Conservation (phyloP, 2,888 invertebrate species). For the Tromatobia lineatoria region DNA sequence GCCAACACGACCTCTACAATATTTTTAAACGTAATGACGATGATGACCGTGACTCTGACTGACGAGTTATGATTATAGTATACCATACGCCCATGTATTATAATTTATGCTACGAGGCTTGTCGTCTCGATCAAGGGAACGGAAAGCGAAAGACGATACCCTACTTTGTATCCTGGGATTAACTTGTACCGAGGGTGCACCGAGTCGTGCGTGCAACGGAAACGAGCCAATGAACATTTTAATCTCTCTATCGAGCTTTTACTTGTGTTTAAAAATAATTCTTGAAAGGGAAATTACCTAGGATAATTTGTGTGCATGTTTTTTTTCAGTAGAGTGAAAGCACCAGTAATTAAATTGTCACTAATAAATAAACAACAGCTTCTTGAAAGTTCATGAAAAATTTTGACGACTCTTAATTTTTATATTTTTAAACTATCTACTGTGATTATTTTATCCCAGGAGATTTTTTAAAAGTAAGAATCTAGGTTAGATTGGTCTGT, state of each 20-base stretch:
- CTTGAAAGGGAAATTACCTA: too few relatives aligned
- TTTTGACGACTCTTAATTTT: too few relatives aligned
- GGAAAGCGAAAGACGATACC: conserved; percentile 62
- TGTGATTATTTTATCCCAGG: too few relatives aligned
- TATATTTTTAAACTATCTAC: too few relatives aligned
- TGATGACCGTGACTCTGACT: conserved; percentile 64
- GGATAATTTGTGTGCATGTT: too few relatives aligned
- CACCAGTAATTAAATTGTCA: too few relatives aligned
- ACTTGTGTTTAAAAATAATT: not conserved
- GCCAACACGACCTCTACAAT: conserved; percentile 53
- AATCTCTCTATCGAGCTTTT: conserved; percentile 33
- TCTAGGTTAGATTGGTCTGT: too few relatives aligned
- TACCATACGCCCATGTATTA: conserved; percentile 49
- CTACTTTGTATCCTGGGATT: conserved; percentile 56
- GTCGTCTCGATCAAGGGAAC: conserved; percentile 59
- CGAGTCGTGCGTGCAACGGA: conserved; percentile 53
- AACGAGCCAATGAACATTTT: conserved; percentile 54
- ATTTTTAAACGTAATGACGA: conserved; percentile 53
- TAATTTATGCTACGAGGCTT: conserved; percentile 66
- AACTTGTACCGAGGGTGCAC: conserved; percentile 54
- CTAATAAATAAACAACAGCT: too few relatives aligned
- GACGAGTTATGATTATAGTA: conserved; percentile 46
- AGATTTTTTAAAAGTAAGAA: too few relatives aligned
- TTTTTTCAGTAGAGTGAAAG: too few relatives aligned
- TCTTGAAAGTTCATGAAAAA: too few relatives aligned